These are phyloP conservation scores for Heliconius ethilla DNA, from an alignment of 2,888 invertebrate genomes.

Conservation along the genomic window DNA sequence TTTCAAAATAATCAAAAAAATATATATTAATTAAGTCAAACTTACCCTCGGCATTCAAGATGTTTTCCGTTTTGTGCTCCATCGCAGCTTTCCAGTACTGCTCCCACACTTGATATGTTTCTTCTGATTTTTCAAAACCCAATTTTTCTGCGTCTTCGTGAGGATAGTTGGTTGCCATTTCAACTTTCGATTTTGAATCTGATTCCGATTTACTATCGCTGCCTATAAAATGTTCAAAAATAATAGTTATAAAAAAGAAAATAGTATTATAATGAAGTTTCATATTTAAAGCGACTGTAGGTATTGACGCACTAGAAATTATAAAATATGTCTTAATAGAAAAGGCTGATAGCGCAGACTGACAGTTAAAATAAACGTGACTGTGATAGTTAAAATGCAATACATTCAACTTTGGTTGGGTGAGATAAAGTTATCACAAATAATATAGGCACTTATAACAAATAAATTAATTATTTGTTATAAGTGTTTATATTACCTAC, in stretches of 20 bases:
- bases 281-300: neutral
- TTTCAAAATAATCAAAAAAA: too few species aligned
- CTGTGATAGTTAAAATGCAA: neutral
- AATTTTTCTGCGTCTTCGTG: slow-evolving; percentile 56
- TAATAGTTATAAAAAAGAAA: neutral
- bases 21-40: neutral
- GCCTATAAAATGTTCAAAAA: slow-evolving; percentile 47
- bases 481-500: neutral
- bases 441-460: neutral
- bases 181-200: slow-evolving; percentile 63
- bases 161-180: slow-evolving; percentile 55
- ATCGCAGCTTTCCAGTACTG: slow-evolving; percentile 63
- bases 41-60: slow-evolving; percentile 63
- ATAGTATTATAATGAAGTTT: neutral
- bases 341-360: neutral
- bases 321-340: slow-evolving; percentile 6
- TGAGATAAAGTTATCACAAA: slow-evolving; percentile 15
- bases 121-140: slow-evolving; percentile 68
- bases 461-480: neutral
- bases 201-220: slow-evolving; percentile 61
- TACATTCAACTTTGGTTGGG: neutral
- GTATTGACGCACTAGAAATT: neutral
- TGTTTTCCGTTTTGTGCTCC: slow-evolving; percentile 54
- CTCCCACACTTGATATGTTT: slow-evolving; percentile 66
- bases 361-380: slow-evolving; percentile 1